Conservation (phyloP, 2,113 vertebrate genomes). For the Vombatus ursinus region DNA sequence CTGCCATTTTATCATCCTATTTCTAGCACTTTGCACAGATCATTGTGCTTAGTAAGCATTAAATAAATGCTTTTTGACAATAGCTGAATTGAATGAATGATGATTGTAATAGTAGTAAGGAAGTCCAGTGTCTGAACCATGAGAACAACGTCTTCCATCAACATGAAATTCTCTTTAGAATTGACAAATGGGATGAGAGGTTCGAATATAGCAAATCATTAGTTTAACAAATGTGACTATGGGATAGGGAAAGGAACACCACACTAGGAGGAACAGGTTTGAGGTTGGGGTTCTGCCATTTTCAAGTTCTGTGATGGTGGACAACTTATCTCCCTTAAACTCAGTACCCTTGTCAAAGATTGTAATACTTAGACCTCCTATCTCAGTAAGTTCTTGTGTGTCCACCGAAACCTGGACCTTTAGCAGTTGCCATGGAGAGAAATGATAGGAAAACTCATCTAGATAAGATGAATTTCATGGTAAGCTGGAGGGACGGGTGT, state of each 20-base stretch:
- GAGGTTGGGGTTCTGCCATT: background rate
- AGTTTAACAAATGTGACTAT: background rate
- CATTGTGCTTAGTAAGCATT: background rate
- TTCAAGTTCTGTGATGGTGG: background rate
- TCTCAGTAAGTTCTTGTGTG: background rate
- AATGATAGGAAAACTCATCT: background rate
- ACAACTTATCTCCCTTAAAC: background rate
- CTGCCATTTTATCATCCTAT: background rate
- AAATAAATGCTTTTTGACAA: background rate
- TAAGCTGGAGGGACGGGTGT: background rate
- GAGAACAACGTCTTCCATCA: background rate
- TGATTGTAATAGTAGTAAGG: background rate
- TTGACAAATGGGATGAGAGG: background rate
- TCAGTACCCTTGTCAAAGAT: background rate
- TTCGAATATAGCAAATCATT: background rate
- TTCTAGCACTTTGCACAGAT: background rate
- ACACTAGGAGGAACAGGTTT: background rate
- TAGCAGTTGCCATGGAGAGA: background rate
- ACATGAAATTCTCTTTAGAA: background rate
- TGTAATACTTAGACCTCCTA: background rate
- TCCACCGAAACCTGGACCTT: accelerated
- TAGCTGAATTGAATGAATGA: background rate
- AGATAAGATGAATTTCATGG: background rate
- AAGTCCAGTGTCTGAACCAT: background rate
- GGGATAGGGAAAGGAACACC: background rate